Evolutionary conservation across 2,888 invertebrate genomes (phyloP).

Genomic region (Thereva unica): DNA sequence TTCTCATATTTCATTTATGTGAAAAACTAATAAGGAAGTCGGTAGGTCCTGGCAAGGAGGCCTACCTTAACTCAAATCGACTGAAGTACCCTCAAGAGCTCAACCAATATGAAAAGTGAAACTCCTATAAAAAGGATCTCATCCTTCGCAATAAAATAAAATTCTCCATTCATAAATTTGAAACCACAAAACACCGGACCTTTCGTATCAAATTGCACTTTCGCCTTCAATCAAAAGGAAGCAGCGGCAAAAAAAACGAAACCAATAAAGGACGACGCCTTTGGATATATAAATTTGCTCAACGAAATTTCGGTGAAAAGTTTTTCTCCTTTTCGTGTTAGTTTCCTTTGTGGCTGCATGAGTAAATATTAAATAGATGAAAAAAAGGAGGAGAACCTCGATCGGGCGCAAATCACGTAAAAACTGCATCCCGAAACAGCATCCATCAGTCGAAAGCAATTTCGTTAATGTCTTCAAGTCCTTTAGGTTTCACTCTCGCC

Average conservation of each 20-base stretch:
- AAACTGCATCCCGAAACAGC: slow-evolving; percentile 20
- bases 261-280: too few relatives aligned
- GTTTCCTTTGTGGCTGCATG: slow-evolving; percentile 1
- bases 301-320: too few relatives aligned
- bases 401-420: neutral
- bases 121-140: slow-evolving; percentile 11
- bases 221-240: slow-evolving; percentile 36
- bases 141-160: slow-evolving; percentile 19
- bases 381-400: neutral
- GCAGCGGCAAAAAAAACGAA: too few relatives aligned
- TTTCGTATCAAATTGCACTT: slow-evolving; percentile 40
- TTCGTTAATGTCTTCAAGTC: slow-evolving; percentile 17
- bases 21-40: slow-evolving; percentile 40
- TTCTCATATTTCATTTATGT: slow-evolving; percentile 23
- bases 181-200: slow-evolving; percentile 41
- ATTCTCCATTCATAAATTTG: slow-evolving; percentile 27
- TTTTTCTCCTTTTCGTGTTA: too few relatives aligned
- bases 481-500: slow-evolving; percentile 13
- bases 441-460: slow-evolving; percentile 6
- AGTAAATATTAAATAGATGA: slow-evolving; percentile 13
- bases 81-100: slow-evolving; percentile 9
- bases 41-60: neutral
- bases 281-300: too few relatives aligned
- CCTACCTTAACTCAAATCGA: slow-evolving; percentile 32
- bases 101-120: slow-evolving; percentile 30